phyloP scores from a whole-genome alignment of 92 coral and sea anemone species.

The Heteractis magnifica region DNA sequence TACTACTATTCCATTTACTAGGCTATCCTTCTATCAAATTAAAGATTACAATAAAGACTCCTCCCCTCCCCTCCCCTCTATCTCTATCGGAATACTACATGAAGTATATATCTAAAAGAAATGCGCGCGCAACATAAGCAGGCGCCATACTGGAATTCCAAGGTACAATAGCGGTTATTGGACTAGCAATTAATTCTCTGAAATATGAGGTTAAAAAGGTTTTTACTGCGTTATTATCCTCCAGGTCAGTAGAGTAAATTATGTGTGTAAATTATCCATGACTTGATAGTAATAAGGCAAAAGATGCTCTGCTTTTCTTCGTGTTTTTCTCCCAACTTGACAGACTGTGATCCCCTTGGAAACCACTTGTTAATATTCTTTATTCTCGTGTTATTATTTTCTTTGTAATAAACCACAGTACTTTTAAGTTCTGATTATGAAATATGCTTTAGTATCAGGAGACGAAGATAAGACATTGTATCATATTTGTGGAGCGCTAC shows the following conservation, averaged over 20 bases:
- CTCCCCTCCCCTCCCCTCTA: too few relatives aligned
- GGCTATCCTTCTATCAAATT: too few relatives aligned
- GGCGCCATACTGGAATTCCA: slow-evolving; percentile 79
- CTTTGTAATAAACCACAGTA: not conserved
- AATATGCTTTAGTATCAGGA: too few relatives aligned
- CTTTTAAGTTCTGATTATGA: too few relatives aligned
- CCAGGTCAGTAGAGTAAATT: slow-evolving; percentile 71
- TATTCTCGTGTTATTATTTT: not conserved
- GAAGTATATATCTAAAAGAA: not conserved
- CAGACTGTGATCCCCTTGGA: slow-evolving; percentile 6
- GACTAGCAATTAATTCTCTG: not conserved
- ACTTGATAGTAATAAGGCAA: too few relatives aligned
- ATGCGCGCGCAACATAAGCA: slow-evolving; percentile 1
- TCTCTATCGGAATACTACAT: not conserved
- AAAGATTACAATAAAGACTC: too few relatives aligned
- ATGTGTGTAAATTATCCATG: too few relatives aligned
- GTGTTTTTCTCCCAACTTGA: not conserved
- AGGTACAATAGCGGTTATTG: not conserved
- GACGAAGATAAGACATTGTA: too few relatives aligned
- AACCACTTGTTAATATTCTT: not conserved
- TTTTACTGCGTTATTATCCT: slow-evolving; percentile 93
- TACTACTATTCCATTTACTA: too few relatives aligned
- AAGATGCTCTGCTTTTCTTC: too few relatives aligned
- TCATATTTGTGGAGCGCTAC: too few relatives aligned
- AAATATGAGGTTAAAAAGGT: slow-evolving; percentile 83